Percentiles rank a stretch among this genome's conserved stretches.
Evolutionary conservation across 2,888 invertebrate genomes (phyloP).

Genomic region (Drepanosiphum platanoidis): DNA sequence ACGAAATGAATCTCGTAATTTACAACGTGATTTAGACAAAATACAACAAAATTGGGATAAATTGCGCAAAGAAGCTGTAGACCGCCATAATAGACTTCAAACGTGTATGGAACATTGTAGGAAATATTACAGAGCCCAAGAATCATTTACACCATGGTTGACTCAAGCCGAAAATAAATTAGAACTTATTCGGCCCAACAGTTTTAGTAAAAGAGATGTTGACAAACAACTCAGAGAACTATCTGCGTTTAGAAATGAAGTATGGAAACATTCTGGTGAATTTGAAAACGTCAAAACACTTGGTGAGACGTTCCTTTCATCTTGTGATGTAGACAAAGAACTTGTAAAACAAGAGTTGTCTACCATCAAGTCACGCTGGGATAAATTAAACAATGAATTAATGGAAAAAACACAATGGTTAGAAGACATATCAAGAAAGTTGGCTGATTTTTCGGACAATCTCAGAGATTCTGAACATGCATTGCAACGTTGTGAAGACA

Average conservation of each 20-base stretch:
- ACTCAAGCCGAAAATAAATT: conserved; percentile 86
- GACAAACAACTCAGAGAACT: conserved; percentile 89
- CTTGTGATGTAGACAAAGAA: conserved; percentile 92
- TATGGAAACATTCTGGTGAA: conserved; percentile 93
- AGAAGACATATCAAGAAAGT: conserved; percentile 83
- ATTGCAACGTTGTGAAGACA: conserved; percentile 88
- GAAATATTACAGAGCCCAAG: conserved; percentile 87
- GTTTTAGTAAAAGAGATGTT: conserved; percentile 85
- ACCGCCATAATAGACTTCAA: conserved; percentile 85
- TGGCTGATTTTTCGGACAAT: conserved; percentile 87
- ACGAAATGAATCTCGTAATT: conserved; percentile 71
- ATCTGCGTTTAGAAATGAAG: conserved; percentile 89
- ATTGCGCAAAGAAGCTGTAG: conserved; percentile 85
- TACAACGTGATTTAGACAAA: conserved; percentile 84
- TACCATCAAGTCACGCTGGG: conserved; percentile 88
- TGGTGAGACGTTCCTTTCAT: conserved; percentile 87
- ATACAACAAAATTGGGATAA: conserved; percentile 93
- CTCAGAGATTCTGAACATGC: conserved; percentile 85
- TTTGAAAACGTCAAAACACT: conserved; percentile 87
- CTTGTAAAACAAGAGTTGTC: conserved; percentile 84
- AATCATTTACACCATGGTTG: conserved; percentile 89
- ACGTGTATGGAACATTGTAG: conserved; percentile 92
- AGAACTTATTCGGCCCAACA: conserved; percentile 79
- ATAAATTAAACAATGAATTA: conserved; percentile 85
- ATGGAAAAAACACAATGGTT: conserved; percentile 80